Percentiles rank a stretch among this genome's conserved stretches.
phyloP scores from a whole-genome alignment of 2,113 vertebrate genomes.

The Siniperca chuatsi region DNA sequence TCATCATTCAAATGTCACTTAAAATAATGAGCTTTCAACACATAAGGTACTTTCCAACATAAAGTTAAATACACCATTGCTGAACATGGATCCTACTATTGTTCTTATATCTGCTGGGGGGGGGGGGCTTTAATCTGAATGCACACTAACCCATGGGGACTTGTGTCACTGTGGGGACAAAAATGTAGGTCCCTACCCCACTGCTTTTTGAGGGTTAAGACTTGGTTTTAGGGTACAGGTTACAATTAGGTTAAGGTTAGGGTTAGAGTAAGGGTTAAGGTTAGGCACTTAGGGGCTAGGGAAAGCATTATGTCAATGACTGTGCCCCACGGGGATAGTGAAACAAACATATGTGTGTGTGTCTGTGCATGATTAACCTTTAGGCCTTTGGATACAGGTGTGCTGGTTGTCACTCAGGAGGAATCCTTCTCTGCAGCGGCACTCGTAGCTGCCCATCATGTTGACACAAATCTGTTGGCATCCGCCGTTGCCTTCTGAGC shows the following conservation, averaged over 20 bases:
- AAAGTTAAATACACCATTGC: background rate
- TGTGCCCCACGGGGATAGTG: too few species aligned
- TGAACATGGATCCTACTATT: background rate
- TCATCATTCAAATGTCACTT: slow-evolving; percentile 6
- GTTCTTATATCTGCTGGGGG: too few species aligned
- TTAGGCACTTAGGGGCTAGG: too few species aligned
- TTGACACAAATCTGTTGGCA: slow-evolving; percentile 99
- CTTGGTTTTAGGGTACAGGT: too few species aligned
- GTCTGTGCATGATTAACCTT: slow-evolving; percentile 85
- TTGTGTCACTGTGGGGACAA: too few species aligned
- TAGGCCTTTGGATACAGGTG: slow-evolving; percentile 97
- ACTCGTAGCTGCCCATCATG: slow-evolving; percentile 99
- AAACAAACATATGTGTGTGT: background rate
- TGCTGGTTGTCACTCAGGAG: slow-evolving; percentile 99
- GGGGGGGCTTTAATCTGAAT: too few species aligned
- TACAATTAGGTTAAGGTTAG: too few species aligned
- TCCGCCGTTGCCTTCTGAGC: slow-evolving; percentile 94
- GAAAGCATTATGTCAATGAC: too few species aligned
- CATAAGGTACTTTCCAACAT: background rate
- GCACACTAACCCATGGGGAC: too few species aligned
- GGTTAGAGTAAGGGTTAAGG: too few species aligned
- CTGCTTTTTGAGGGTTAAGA: too few species aligned
- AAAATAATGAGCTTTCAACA: slow-evolving; percentile 9
- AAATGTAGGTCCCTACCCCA: too few species aligned
- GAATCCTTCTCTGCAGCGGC: slow-evolving; percentile 96